Conservation (phyloP, 2,113 vertebrate genomes). For the Alces alces region DNA sequence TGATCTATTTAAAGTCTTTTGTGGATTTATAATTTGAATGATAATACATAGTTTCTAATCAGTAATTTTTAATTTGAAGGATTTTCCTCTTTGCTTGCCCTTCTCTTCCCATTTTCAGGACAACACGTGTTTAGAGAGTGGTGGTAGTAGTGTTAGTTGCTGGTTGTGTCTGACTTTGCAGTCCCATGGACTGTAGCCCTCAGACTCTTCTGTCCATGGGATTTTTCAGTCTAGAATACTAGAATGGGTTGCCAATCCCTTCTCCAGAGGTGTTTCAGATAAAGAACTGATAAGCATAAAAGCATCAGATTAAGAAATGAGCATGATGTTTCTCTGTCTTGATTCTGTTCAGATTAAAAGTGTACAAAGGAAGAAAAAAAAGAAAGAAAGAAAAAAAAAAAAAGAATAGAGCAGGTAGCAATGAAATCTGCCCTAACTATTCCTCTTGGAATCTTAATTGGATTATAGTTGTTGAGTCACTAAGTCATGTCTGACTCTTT, state of each 20-base stretch:
- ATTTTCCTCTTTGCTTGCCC: background rate
- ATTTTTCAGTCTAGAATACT: background rate
- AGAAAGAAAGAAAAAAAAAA: background rate
- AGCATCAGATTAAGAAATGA: background rate
- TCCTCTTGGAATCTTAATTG: background rate
- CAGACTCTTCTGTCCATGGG: background rate
- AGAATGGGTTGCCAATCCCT: background rate
- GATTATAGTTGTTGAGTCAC: background rate
- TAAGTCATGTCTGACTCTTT: background rate
- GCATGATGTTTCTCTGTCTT: background rate
- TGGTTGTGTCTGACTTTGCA: background rate
- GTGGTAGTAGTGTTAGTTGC: background rate
- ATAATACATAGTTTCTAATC: background rate
- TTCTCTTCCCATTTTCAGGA: background rate
- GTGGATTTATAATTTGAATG: background rate
- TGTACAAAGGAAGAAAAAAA: background rate
- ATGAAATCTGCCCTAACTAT: background rate
- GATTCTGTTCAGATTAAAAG: background rate
- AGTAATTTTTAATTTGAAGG: background rate
- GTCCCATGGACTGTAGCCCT: background rate
- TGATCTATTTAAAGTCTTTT: background rate
- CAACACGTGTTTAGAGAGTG: background rate
- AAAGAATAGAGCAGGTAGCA: background rate
- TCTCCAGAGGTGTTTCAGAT: background rate
- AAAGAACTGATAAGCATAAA: background rate